phyloP scores from a whole-genome alignment of 2,113 vertebrate species.

The Perccottus glenii region DNA sequence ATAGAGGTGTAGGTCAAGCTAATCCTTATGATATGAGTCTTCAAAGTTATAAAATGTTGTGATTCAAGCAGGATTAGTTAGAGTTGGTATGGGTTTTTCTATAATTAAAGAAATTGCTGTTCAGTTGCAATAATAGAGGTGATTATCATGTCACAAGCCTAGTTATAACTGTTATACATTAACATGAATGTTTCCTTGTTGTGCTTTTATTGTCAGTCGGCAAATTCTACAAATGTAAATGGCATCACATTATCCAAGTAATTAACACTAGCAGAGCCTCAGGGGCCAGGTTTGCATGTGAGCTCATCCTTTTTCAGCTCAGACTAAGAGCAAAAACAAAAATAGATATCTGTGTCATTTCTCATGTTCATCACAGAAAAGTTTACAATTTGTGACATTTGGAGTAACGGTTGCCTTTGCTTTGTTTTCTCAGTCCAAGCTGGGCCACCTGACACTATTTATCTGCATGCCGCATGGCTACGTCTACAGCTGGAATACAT shows the following conservation, averaged over 20 bases:
- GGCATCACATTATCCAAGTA: conserved; percentile 40
- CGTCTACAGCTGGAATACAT: conserved; percentile 84
- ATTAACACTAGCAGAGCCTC: conserved; percentile 51
- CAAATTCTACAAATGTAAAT: conserved; percentile 43
- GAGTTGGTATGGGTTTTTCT: too few species aligned
- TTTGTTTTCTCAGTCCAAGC: conserved; percentile 82
- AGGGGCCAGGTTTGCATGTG: conserved; percentile 38
- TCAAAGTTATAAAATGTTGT: conserved; percentile 20
- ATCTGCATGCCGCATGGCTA: conserved; percentile 87
- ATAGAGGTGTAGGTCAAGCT: conserved; percentile 47
- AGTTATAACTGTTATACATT: conserved; percentile 37
- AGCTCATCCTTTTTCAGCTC: conserved; percentile 43
- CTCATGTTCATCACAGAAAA: background rate
- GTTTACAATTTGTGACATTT: background rate
- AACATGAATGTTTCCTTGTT: conserved; percentile 42
- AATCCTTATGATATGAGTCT: conserved; percentile 39
- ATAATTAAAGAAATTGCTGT: conserved; percentile 5
- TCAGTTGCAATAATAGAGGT: conserved; percentile 18
- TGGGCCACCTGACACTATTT: conserved; percentile 87
- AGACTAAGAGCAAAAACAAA: background rate
- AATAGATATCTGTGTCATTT: background rate
- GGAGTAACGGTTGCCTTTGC: background rate
- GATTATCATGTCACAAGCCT: conserved; percentile 20
- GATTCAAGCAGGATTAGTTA: background rate
- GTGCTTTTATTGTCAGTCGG: conserved; percentile 27